Base-by-base conservation (phyloP, 2,888 invertebrate genomes). In the Sinelater perroti region DNA sequence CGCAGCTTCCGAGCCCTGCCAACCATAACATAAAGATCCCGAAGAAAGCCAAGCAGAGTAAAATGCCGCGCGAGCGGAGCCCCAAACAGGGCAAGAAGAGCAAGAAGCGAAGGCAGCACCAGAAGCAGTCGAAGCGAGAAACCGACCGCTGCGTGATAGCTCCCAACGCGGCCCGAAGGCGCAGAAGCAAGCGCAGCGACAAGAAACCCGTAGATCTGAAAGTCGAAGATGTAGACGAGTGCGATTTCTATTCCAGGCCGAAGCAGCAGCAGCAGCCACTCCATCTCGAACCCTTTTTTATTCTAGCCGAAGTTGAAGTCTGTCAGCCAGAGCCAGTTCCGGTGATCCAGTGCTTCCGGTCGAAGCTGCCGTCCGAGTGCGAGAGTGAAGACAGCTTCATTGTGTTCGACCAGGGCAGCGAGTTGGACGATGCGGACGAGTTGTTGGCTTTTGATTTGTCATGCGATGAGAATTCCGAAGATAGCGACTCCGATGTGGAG, bases 371-470 rank as follows among this genome's bases (percentile, higher is more conserved):
- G 1, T 83, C 83, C 0, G 83, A 83, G 44, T 83, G 83, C 44
- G 83, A 82, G n/a, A 84, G 83, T 0, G 85, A 85, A 67, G 85
- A 85, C 69, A 84, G 83, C 0, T 84, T 83, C 63, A 82, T 85
- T 1, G 75, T 84, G 3, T 78, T 76, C 63, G 81, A 59, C 10
- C 58, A 62, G 1, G 20, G 20, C 6, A 38, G 35, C 0, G 60
- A 45, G 10, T 35, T 42, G 30, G 30, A 30, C n/a, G 54, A 54
- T 1, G 44, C 46, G n/a, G 35, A 36, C 33, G 70, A 70, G 38
- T 58, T 61, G 36, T 64, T 66, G 0, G 70, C 72, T 45, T 60
- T 56, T 20, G 67, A 68, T 33, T 62, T 47, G 2, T 57, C 58
- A 28, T 61, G 46, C 28, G 53, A 52, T 51, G 60, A 56, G 6